Evolutionary conservation across 2,797 vertebrate species (phyloP), one percentile per base, ranked within the genome.

Genomic region (Arrhamphus sclerolepis): DNA sequence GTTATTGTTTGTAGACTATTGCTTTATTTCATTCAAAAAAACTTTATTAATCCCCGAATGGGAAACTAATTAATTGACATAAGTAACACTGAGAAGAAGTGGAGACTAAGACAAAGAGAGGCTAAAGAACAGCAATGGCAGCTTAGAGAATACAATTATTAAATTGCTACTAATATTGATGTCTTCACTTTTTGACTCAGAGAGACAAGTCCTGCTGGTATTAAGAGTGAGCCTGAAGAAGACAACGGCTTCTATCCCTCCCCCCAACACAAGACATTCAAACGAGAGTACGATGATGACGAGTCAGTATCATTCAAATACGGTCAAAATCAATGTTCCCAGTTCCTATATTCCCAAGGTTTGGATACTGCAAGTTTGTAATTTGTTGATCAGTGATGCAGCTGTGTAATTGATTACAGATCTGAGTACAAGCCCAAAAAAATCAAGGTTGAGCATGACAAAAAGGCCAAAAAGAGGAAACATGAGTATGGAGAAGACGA

Each of bases 391-490:
- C 17, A 62, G 10, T 62, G 18, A 9, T 20, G 42, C 13, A 39
- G 11, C 17, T 11, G 11, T 56, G 1, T 17, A 6, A 62, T 31
- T 70, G 26, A 86, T 77, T 83, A 31, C 78, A 98, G 97, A 70
- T 88, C 80, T 85, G 94, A 96, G 47, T 95, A 93, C 88, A 98
- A 96, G 82, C 87, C 87, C 58, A 93, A 93, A 91, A 98, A 97
- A 89, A 92, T 96, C 52, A 98, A 98, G 92, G 93, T 92, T 47
- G 96, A 98, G 87, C 93, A 97, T 66, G 92, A 91, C 52, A 98
- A 97, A 83, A 98, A 96, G 82, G 92, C 91, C 74, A 97, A 98
- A 89, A 98, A 97, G 80, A 92, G 95, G 87, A 97, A 96, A 92
- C 92, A 89, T 51, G 94, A 96, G 57, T 93, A 94, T 16, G 93